Percentiles rank a stretch among this genome's conserved stretches.
Evolutionary conservation across 2,797 vertebrate genomes (phyloP).

Genomic region (Tarsius wallacei): DNA sequence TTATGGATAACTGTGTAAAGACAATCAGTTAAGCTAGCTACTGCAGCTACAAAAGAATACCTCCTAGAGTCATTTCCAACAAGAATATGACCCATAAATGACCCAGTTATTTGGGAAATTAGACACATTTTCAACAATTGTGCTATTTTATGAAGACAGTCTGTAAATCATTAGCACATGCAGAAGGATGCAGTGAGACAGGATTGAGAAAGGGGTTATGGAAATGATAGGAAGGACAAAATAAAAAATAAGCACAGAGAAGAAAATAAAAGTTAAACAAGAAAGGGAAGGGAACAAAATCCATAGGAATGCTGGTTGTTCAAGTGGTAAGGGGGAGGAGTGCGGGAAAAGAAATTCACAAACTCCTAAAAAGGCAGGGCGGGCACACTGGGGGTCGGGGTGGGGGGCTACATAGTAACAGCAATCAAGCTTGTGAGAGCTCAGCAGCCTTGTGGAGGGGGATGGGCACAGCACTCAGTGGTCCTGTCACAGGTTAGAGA

Average conservation of each 20-base stretch:
- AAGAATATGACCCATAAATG: not conserved
- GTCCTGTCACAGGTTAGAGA: accelerated
- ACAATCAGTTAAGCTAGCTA: not conserved
- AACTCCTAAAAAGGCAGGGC: not conserved
- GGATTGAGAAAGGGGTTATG: not conserved
- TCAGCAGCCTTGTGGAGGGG: accelerated
- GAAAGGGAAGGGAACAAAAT: not conserved
- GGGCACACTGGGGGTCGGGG: not conserved
- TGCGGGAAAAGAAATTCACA: not conserved
- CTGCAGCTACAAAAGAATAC: not conserved
- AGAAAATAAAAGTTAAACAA: not conserved
- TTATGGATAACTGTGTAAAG: not conserved
- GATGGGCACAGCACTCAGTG: not conserved
- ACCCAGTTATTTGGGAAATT: not conserved
- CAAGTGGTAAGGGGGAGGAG: not conserved
- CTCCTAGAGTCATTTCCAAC: not conserved
- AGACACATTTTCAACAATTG: not conserved
- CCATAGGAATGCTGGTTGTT: not conserved
- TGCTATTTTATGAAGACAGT: not conserved
- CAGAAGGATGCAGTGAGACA: not conserved
- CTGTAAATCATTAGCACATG: not conserved
- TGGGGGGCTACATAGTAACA: no score
- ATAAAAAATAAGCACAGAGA: not conserved
- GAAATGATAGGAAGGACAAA: not conserved
- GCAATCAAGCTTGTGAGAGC: not conserved